Evolutionary conservation across 2,113 vertebrate genomes (phyloP), one percentile per base, ranked within the genome.

Genomic region (Poeciliopsis prolifica): DNA sequence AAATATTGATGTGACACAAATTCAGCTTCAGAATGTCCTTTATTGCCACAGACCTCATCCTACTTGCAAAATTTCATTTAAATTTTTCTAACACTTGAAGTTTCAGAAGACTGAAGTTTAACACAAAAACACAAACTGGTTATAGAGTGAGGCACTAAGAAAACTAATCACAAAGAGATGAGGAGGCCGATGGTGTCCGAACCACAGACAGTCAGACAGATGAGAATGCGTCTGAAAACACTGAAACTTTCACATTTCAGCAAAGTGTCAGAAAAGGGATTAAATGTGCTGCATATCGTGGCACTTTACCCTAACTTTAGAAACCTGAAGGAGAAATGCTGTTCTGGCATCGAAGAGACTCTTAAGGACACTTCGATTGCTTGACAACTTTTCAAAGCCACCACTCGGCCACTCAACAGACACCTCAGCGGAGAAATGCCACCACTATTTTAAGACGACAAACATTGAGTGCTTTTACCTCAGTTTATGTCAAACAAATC

Each of bases 401-500:
- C 75, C 77, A 78, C 84, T 86, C 58, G 77, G 33, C 82, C 80
- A 68, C 62, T 79, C 88, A 89, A 86, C 77, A 86, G 83, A 89
- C 84, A 86, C 80, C 87, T 76, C 10, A 63, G n/a, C 1, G 30
- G 74, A 77, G 72, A 70, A 83, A 89, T 79, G 84, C 70, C 88
- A 74, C 74, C 60, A 70, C 85, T 85, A 75, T 83, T 91, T 91
- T 86, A 84, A 84, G 78, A 75, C 87, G 84, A 90, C 84, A 88
- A 90, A 91, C 86, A 77, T 10, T 74, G 81, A 88, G 84, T 91
- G 89, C 89, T 91, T 87, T 88, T 84, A 89, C 86, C 77, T 86
- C 84, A 68, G 81, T 85, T 91, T 91, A 87, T 92, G 91, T 90
- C 92, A 92, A 88, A 88, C 86, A 89, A 86, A 91, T 88, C 89